A percentile compares a stretch with the other conserved stretches of the same genome.
Evolutionary conservation across 2,113 vertebrate genomes (phyloP).

Genomic region (Otolemur garnettii): DNA sequence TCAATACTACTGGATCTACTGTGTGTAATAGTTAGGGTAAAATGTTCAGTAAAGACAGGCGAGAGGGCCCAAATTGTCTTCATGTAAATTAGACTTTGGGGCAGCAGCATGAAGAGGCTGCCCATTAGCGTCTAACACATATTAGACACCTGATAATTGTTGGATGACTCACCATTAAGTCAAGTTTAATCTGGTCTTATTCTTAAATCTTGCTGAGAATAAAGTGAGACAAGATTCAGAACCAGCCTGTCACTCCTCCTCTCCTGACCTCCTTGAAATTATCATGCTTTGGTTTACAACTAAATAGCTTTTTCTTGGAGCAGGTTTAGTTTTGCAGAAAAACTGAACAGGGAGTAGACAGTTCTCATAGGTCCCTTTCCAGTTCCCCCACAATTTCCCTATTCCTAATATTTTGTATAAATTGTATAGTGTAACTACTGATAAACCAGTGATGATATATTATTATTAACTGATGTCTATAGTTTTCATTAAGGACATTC

Average conservation of each 20-base stretch:
- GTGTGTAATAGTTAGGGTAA: background rate
- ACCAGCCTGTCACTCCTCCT: background rate
- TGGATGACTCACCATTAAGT: background rate
- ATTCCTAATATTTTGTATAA: background rate
- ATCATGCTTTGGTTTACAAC: conserved; percentile 63
- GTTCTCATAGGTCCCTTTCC: background rate
- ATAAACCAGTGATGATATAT: background rate
- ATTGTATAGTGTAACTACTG: background rate
- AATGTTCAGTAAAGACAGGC: background rate
- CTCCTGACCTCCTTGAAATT: conserved; percentile 81
- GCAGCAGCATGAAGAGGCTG: background rate
- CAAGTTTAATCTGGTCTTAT: background rate
- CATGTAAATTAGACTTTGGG: background rate
- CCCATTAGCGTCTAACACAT: background rate
- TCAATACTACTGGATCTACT: background rate
- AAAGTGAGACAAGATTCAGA: background rate
- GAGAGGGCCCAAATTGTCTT: background rate
- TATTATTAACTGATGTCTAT: background rate
- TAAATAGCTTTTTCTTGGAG: too few relatives aligned
- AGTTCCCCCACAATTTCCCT: rapidly evolving
- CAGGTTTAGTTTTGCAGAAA: background rate
- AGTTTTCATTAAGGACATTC: background rate
- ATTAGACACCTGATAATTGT: background rate
- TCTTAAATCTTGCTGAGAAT: background rate
- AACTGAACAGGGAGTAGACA: background rate